Base-by-base conservation (phyloP, 2,113 vertebrate species). In the Rafetus swinhoei region DNA sequence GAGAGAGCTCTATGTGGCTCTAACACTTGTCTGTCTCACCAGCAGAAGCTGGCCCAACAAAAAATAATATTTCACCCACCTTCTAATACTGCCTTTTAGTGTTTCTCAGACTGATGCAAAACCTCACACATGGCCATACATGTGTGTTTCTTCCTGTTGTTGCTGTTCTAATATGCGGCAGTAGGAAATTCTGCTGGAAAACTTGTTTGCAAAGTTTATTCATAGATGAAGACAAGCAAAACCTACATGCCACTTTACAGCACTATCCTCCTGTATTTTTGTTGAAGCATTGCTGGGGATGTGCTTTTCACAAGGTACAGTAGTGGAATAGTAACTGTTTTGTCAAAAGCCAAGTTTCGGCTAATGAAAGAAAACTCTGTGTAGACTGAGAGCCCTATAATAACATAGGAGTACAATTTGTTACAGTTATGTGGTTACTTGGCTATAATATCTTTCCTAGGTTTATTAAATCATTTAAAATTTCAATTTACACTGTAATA, bases 391-490 rank as follows among this genome's bases (percentile, higher is more conserved):
- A 91, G 62, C 92, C 81, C 95, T 86, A 60, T 93, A 96, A 97
- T 96, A 97, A 97, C 93, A 95, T 87, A 95, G 92, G 56, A 97
- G 84, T 86, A 92, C 80, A 60, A 93, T 97, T 97, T 97, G 95
- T 98, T 98, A 97, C 91, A 95, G 94, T 97, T 97, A 96, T 96
- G 92, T 86, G 95, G 95, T 96, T 98, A 94, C 90, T 98, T 97
- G 96, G 95, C 94, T 97, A 96, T 98, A 97, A 97, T 98, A 94
- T 97, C 96, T 97, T 97, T 97, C 96, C 93, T 97, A 98, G 97
- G 95, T 97, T 98, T 98, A 98, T 98, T 98, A 98, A 98, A 98
- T 98, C 95, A 96, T 97, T 96, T 97, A 97, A 97, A 98, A 97
- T 98, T 98, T 98, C 97, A 98, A 96, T 98, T 98, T 98, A 97